Evolutionary conservation across 2,797 vertebrate species (phyloP).

Genomic region (Labeo calbasu): DNA sequence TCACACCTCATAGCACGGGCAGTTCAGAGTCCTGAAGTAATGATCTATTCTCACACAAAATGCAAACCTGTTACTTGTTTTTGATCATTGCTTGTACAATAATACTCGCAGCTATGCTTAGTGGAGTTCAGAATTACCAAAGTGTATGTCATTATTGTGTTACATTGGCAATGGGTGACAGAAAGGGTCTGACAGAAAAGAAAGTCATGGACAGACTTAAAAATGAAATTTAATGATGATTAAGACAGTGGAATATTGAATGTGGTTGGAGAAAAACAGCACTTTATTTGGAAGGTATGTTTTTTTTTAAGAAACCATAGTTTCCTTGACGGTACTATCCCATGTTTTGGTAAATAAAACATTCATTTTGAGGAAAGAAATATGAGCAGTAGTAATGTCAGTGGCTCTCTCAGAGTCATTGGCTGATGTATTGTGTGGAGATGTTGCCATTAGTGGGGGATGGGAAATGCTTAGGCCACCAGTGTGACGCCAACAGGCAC

Average conservation of each 20-base stretch:
- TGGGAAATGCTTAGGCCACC: slow-evolving; percentile 38
- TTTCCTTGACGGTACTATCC: neutral
- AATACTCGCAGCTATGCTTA: neutral
- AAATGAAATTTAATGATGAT: neutral
- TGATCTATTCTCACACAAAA: neutral
- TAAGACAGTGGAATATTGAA: neutral
- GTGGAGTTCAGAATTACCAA: neutral
- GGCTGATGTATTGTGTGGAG: slow-evolving; percentile 44
- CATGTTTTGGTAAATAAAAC: neutral
- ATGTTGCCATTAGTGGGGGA: slow-evolving; percentile 46
- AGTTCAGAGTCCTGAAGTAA: neutral
- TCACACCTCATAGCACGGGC: neutral
- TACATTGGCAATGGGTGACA: neutral
- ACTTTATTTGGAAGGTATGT: neutral
- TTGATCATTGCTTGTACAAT: neutral
- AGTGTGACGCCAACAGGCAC: slow-evolving; percentile 37
- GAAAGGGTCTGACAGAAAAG: neutral
- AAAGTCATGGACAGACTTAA: neutral
- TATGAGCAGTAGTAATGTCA: slow-evolving; percentile 17
- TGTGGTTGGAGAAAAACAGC: neutral
- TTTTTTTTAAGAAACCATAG: neutral
- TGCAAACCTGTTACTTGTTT: slow-evolving; percentile 1
- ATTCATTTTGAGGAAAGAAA: neutral
- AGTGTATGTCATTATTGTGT: neutral
- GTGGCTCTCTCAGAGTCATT: slow-evolving; percentile 33